A percentile compares a stretch with the other conserved stretches of the same genome.
Conservation (phyloP, 2,797 vertebrate genomes). For the Rhincodon typus region DNA sequence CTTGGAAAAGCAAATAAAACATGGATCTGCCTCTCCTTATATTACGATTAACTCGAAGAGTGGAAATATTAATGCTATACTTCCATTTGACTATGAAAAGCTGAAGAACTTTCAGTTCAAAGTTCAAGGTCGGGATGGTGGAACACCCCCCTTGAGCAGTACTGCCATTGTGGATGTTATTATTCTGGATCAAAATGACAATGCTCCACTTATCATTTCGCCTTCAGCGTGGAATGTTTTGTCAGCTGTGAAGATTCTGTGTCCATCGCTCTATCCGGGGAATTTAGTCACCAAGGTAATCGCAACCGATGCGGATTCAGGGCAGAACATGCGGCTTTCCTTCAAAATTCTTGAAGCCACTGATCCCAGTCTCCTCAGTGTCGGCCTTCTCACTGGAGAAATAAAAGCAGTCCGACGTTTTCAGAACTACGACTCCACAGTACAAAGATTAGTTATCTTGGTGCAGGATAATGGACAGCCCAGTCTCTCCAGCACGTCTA, state of each 20-base stretch:
- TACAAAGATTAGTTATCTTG: not conserved
- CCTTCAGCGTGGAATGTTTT: conserved; percentile 43
- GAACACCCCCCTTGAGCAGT: conserved; percentile 38
- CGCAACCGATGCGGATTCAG: conserved; percentile 13
- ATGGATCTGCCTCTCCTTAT: not conserved
- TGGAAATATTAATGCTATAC: conserved; percentile 27
- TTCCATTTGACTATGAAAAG: conserved; percentile 8
- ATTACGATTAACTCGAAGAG: not conserved
- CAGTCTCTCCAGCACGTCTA: not conserved
- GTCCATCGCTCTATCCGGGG: not conserved
- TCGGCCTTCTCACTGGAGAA: not conserved
- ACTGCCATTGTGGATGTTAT: conserved; percentile 49
- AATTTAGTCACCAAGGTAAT: not conserved
- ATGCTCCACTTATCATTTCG: conserved; percentile 43
- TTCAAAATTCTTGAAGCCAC: not conserved
- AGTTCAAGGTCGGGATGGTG: conserved; percentile 25
- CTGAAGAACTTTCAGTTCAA: not conserved
- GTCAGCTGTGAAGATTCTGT: conserved; percentile 41
- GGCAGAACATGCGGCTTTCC: not conserved
- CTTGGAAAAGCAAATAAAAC: not conserved
- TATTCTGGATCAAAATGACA: conserved; percentile 51
- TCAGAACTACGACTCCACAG: not conserved
- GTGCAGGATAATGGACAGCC: not conserved
- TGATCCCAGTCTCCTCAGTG: not conserved
- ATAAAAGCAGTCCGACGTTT: not conserved